These are phyloP conservation scores for Serrognathus titanus DNA, from an alignment of 2,888 invertebrate genomes.

Conservation along the genomic window DNA sequence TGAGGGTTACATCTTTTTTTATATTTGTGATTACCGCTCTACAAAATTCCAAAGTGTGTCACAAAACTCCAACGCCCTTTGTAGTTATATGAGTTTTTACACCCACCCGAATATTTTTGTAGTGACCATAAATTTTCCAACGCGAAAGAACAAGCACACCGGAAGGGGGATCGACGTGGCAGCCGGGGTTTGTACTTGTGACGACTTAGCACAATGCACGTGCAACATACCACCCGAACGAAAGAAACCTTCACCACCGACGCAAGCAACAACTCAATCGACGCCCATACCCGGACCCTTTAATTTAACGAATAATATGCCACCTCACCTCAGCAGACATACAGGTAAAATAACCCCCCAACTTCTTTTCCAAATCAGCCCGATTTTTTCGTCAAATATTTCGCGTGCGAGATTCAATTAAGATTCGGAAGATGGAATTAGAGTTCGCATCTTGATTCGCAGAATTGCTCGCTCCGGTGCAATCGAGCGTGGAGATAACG, in stretches of 20 bases:
- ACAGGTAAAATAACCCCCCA: conserved; percentile 16
- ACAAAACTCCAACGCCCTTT: too few species aligned
- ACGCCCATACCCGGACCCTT: not conserved
- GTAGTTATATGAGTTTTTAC: too few species aligned
- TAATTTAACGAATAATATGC: conserved; percentile 10
- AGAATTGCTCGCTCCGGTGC: too few species aligned
- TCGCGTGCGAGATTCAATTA: too few species aligned
- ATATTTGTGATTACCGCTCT: too few species aligned
- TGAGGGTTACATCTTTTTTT: too few species aligned
- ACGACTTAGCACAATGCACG: conserved; percentile 46
- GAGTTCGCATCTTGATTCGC: too few species aligned
- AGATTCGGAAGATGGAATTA: too few species aligned
- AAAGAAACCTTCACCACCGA: conserved; percentile 4
- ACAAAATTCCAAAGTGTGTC: too few species aligned
- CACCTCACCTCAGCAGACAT: conserved; percentile 29
- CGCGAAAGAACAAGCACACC: conserved; percentile 41
- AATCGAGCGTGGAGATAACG: too few species aligned
- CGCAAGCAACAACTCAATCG: not conserved
- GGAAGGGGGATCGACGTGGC: conserved; percentile 52
- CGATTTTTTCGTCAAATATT: too few species aligned
- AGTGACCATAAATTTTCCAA: conserved; percentile 45
- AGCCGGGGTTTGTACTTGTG: conserved; percentile 52
- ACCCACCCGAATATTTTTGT: conserved; percentile 16
- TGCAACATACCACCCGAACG: conserved; percentile 39
- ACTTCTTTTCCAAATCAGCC: too few species aligned